Conservation (phyloP, 2,888 invertebrate genomes). For the Phengaris alcon region DNA sequence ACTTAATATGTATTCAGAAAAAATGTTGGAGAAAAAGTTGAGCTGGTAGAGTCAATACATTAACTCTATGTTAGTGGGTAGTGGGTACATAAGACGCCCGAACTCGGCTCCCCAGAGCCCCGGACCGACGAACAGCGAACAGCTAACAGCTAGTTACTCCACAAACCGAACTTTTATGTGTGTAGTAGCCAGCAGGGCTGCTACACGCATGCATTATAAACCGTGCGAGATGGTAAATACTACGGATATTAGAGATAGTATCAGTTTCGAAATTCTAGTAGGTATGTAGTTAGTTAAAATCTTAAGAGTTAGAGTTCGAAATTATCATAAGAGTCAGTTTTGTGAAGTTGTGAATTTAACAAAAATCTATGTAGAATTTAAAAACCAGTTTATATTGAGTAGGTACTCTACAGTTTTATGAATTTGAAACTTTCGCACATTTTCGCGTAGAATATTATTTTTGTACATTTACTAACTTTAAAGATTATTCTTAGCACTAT, state of each 20-base stretch:
- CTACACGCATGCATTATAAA: background rate
- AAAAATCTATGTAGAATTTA: too few relatives aligned
- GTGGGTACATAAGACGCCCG: background rate
- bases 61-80: background rate
- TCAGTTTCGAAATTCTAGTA: too few relatives aligned
- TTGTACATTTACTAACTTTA: background rate
- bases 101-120: background rate
- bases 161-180: constrained; percentile 9
- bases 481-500: background rate
- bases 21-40: too few relatives aligned
- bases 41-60: too few relatives aligned
- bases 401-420: background rate
- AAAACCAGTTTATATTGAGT: too few relatives aligned
- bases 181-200: too few relatives aligned
- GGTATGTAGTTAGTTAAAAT: too few relatives aligned
- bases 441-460: background rate
- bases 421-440: background rate
- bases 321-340: too few relatives aligned
- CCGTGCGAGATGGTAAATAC: background rate
- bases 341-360: too few relatives aligned
- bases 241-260: too few relatives aligned
- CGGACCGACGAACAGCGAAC: background rate
- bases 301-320: too few relatives aligned
- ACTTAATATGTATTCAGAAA: too few relatives aligned
- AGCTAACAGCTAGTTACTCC: constrained; percentile 2